Base-by-base conservation (phyloP, 2,797 vertebrate genomes). In the Adrianichthys oophorus region DNA sequence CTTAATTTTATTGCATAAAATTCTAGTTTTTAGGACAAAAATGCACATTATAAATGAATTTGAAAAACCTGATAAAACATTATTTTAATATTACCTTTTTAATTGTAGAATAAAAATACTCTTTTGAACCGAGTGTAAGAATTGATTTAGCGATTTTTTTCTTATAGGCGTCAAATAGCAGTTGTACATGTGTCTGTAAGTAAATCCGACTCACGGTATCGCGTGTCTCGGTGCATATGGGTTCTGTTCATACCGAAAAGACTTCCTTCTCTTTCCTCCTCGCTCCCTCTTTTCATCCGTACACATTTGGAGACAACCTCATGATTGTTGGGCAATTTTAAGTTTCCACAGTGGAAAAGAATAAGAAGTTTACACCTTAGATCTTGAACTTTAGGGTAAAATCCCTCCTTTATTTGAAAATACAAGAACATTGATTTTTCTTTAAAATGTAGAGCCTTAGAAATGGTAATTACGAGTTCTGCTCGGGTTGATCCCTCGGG, bases 241-340 rank as follows among this genome's bases (percentile, higher is more conserved):
- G 66, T 67, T 85, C 65, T 68, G 71, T 82, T 80, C 66, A 82
- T 78, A 79, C 66, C 58, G 76, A 77, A 77, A 81, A 85, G 65
- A 78, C 72, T 56, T 14, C 59, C 56, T 23, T 4, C 56, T 73
- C 51, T 78, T 68, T 68, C 74, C 26, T 42, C 69, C 56, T 40
- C 50, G 45, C 19, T 21, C 43, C 21, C 4, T 2, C 15, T 56
- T 52, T 68, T 65, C 52, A 15, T 63, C 51, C 51, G 40, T n/a
- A 16, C 52, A 52, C 37, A 63, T 59, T 60, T 51, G 41, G 42
- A 70, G 60, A 78, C 42, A 70, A 65, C 53, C 41, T 54, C 49
- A 56, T 18, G 62, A 61, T 44, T 14, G n/a, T 13, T 7, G 1
- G 55, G 52, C 15, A 17, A 26, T 43, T 49, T 60, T 46, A 19